A percentile compares a stretch with the other conserved stretches of the same genome.
Conservation (phyloP, 2,113 vertebrate genomes). For the Stomatorhinus ivindoensis region DNA sequence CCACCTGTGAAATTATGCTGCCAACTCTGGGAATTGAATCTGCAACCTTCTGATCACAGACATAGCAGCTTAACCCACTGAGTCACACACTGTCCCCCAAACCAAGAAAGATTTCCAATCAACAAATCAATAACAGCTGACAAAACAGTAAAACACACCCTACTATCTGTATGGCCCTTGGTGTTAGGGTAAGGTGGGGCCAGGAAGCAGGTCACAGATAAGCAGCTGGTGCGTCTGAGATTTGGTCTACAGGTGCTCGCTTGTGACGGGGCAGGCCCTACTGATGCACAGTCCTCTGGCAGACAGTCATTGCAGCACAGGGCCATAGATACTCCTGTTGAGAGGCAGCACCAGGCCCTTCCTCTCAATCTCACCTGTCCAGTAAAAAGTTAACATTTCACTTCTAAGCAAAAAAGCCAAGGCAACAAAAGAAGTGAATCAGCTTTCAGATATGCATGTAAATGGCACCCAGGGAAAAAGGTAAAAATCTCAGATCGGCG, state of each 20-base stretch:
- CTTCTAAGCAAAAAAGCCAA: neutral
- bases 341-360: constrained; percentile 82
- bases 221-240: neutral
- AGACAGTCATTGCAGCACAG: constrained; percentile 68
- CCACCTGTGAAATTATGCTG: neutral
- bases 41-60: neutral
- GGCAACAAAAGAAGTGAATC: neutral
- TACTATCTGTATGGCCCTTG: neutral
- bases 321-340: constrained; percentile 76
- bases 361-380: constrained; percentile 72
- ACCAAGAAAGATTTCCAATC: neutral
- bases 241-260: constrained; percentile 30
- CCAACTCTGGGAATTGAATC: neutral
- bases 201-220: neutral
- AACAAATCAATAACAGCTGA: neutral
- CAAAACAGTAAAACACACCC: neutral
- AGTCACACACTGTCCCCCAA: neutral
- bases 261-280: constrained; percentile 59
- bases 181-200: neutral
- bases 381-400: neutral
- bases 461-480: neutral
- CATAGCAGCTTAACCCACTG: neutral
- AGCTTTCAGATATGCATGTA: neutral
- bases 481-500: neutral
- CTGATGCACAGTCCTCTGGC: constrained; percentile 75